Percentiles rank a stretch among this genome's conserved stretches.
These are phyloP conservation scores for Python bivittatus DNA, from an alignment of 2,113 vertebrate genomes.

Conservation along the genomic window DNA sequence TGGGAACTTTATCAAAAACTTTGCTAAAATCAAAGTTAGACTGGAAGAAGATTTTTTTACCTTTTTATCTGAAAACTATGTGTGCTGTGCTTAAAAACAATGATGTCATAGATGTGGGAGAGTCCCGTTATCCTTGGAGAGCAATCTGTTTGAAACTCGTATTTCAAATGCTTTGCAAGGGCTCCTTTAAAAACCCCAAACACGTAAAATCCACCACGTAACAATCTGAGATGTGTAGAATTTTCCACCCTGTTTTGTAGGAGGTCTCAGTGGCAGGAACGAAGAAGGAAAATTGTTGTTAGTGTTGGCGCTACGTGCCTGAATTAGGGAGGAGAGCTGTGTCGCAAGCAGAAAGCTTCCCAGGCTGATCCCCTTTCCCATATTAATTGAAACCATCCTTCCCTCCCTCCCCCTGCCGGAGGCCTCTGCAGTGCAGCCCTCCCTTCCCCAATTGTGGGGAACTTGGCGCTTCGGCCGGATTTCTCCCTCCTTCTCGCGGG, in stretches of 20 bases:
- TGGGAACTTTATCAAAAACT: background rate
- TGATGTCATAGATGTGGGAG: background rate
- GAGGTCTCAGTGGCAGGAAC: background rate
- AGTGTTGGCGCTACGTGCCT: too few relatives aligned
- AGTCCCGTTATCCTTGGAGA: background rate
- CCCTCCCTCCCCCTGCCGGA: background rate
- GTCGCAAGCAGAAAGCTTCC: background rate
- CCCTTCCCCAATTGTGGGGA: background rate
- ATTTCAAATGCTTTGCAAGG: background rate
- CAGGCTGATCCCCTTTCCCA: background rate
- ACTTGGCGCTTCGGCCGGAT: background rate
- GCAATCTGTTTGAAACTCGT: background rate
- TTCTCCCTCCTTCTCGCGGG: background rate
- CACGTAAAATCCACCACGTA: background rate
- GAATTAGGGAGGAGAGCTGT: background rate
- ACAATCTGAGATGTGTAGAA: background rate
- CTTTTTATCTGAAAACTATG: background rate
- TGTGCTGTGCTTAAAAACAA: background rate
- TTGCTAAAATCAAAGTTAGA: background rate
- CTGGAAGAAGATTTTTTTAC: background rate
- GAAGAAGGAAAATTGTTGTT: background rate
- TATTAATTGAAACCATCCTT: background rate
- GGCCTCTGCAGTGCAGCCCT: background rate
- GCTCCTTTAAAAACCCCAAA: background rate
- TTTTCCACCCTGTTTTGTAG: background rate